phyloP scores from a whole-genome alignment of 2,113 vertebrate genomes.

The Phalacrocorax carbo region DNA sequence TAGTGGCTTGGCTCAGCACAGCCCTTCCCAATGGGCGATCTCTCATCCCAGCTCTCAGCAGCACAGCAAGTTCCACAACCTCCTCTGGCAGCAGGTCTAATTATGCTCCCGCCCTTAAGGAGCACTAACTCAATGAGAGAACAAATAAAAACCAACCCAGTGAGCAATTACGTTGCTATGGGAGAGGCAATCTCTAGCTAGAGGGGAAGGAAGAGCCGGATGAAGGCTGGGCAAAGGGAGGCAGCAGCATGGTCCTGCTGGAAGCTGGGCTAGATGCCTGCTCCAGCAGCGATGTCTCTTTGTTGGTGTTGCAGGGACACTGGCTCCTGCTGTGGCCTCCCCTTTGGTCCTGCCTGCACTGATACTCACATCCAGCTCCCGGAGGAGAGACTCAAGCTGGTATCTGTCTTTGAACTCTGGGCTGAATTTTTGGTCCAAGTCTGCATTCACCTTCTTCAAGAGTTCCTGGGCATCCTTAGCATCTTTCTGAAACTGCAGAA shows the following conservation, averaged over 20 bases:
- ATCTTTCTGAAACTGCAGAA: slow-evolving; percentile 87
- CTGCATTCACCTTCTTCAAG: slow-evolving; percentile 86
- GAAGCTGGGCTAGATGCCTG: not conserved
- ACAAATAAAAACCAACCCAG: slow-evolving; percentile 50
- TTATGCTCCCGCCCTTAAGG: slow-evolving; percentile 10
- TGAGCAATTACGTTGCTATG: slow-evolving; percentile 25
- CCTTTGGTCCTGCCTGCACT: not conserved
- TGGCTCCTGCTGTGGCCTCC: not conserved
- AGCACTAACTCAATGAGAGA: not conserved
- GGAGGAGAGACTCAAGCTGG: slow-evolving; percentile 87
- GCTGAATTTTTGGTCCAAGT: slow-evolving; percentile 91
- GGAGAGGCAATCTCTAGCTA: slow-evolving; percentile 39
- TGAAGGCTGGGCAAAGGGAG: not conserved
- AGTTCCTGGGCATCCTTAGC: slow-evolving; percentile 89
- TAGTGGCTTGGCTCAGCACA: not conserved
- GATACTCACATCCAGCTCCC: slow-evolving; percentile 86
- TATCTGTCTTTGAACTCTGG: slow-evolving; percentile 94
- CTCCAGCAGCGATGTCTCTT: rapidly evolving
- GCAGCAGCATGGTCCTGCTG: not conserved
- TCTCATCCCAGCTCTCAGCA: not conserved
- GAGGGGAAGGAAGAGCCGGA: slow-evolving; percentile 11
- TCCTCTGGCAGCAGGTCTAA: slow-evolving; percentile 23
- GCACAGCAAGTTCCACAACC: not conserved
- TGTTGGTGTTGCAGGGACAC: rapidly evolving
- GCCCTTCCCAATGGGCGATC: not conserved